Evolutionary conservation across 2,888 invertebrate species (phyloP), one percentile per base, ranked within the genome.

Genomic region (Hedychridium roseum): DNA sequence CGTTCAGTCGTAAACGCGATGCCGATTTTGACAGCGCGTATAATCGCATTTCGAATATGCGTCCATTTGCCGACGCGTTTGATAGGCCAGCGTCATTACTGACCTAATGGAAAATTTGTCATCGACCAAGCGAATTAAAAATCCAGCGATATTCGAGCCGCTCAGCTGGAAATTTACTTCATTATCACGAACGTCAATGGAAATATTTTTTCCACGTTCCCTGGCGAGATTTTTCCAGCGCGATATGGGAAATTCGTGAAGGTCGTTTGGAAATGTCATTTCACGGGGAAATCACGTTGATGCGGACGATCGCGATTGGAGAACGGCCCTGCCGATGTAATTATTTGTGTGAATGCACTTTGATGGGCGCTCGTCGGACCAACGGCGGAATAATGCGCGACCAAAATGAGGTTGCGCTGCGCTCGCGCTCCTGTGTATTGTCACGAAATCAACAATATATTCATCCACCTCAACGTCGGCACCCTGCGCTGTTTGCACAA

Each of bases 341-440:
- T 74, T 73, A 70, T 74, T 72, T 70, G 68, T 70, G 62, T 66
- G 65, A 74, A 73, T 68, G 60, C 60, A 63, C 63, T 66, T 68
- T 70, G 69, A 72, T 72, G 60, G 63, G 62, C 60, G 64, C 60
- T 71, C 65, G 68, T 70, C 66, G 64, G 57, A 47, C 54, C n/a
- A n/a, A 54, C 49, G 48, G 57, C 64, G 66, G 66, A 71, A 71
- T 71, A 69, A 70, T 71, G 63, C 64, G 56, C 60, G 68, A 68
- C 68, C 65, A 60, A 65, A 71, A 70, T 64, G 70, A 66, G 63
- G 70, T 60, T 52, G 56, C 27, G 54, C 56, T 34, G 52, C 56
- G n/a, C n/a, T n/a, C n/a, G 54, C 47, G 47, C 55, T 54, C 59
- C 66, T 66, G 65, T 68, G 68, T 66, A 73, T 72, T 66, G 58